Evolutionary conservation across 2,113 vertebrate species (phyloP), one percentile per base, ranked within the genome.

Genomic region (Lamprologus tigripictilis): DNA sequence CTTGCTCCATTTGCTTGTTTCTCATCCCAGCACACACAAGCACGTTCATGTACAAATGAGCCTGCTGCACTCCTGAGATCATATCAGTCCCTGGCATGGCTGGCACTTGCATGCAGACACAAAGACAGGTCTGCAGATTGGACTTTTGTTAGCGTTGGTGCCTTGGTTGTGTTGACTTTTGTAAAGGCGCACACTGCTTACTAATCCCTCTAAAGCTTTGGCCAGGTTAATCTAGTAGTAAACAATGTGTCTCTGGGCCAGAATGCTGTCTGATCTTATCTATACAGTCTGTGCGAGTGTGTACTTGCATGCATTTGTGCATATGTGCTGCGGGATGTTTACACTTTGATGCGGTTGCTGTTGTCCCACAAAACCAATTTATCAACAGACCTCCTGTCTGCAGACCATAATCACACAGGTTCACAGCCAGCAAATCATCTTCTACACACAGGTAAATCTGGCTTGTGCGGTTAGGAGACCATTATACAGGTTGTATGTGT

Each of bases 1-100:
- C 85, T 71, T 76, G 91, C 86, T 89, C 89, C 89, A 91, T 94
- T 95, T 93, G 84, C 89, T 68, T 81, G 79, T 90, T 85, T 91
- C 82, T 89, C 83, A n/a, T 58, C 80, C 53, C 61, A 84, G 31
- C 86, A 78, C 68, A 17, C 81, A 45, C 1, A 9, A 42, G n/a
- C 35, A 10, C 26, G 42, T 81, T 71, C 73, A 80, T 68, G 54
- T 81, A 68, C 80, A 92, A 91, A 85, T 81, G 73, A 91, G 61
- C 4, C 9, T 23, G n/a, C 19, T 26, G 3, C n/a, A 3, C 84
- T 82, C 49, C 35, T 31, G 11, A 51, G 49, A 82, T 54, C 83
- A 28, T 42, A 89, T 81, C 17, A 51, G 47, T 85, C 55, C 6
- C 21, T 28, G 12, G 12, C 8, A 12, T 37, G 68, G 49, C 53